A percentile compares a stretch with the other conserved stretches of the same genome.
phyloP scores from a whole-genome alignment of 2,113 vertebrate genomes.

The Austrofundulus limnaeus region DNA sequence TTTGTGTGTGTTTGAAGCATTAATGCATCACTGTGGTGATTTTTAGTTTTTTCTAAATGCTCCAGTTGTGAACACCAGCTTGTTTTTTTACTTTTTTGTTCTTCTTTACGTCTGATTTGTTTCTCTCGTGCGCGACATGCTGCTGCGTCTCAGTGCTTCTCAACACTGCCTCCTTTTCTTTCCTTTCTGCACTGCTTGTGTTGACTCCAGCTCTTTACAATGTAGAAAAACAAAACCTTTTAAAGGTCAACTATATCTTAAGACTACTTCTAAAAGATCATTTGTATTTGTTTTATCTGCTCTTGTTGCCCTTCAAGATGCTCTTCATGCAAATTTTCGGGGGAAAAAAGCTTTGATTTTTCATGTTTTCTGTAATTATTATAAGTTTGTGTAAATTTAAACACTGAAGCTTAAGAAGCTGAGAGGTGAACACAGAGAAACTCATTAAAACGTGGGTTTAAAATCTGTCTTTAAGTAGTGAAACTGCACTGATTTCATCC shows the following conservation, averaged over 20 bases:
- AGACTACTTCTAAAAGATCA: slow-evolving; percentile 49
- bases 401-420: background rate
- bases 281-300: background rate
- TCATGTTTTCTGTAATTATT: too few relatives aligned
- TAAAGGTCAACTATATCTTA: slow-evolving; percentile 64
- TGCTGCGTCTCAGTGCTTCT: background rate
- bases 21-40: slow-evolving; percentile 62
- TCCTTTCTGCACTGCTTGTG: background rate
- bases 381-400: background rate
- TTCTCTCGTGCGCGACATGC: slow-evolving; percentile 25
- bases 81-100: slow-evolving; percentile 19
- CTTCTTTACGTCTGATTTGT: slow-evolving; percentile 21
- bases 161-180: background rate
- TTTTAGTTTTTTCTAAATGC: slow-evolving; percentile 63
- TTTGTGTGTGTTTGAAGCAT: slow-evolving; percentile 64
- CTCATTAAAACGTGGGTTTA: background rate
- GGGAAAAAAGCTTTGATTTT: too few relatives aligned
- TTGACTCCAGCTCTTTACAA: slow-evolving; percentile 4
- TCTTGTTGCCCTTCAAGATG: background rate
- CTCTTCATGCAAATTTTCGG: background rate
- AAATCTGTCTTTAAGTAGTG: background rate
- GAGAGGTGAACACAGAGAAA: background rate
- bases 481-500: too few relatives aligned
- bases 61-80: slow-evolving; percentile 59
- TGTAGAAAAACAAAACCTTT: slow-evolving; percentile 3